Evolutionary conservation across 2,888 invertebrate species (phyloP), one percentile per base, ranked within the genome.

Genomic region (Cenopis cana): DNA sequence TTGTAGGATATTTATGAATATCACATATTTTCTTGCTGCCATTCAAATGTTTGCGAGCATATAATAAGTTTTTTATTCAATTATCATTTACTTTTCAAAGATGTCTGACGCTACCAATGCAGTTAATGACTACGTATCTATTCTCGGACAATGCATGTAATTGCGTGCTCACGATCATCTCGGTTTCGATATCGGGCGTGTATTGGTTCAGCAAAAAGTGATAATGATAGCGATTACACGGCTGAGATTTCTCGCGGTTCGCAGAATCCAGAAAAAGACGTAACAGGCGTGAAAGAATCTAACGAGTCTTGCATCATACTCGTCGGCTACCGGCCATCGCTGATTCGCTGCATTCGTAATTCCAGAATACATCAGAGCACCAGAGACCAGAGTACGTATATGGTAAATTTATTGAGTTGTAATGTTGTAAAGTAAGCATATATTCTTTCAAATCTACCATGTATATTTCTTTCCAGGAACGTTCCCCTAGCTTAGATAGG

Each of bases 221-320:
- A 56, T 69, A 65, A 65, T 41, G 65, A 65, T 69, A 69, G 41
- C 64, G 20, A 69, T 69, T 65, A 65, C 57, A 64, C 69, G 65
- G 50, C 50, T 29, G 54, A 57, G 52, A 54, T 65, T 57, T 61
- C 59, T 52, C 59, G 50, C 10, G 10, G 62, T 59, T 69, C 65
- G 69, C 56, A 33, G 64, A 69, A 64, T 69, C 62, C 36, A 46
- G 64, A 64, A 69, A 62, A 56, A 56, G 49, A 41, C 50, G 55
- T 49, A 24, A 55, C 3, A 33, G 14, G 59, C 59, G 52, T 69
- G 65, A 50, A 41, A 18, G 59, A 65, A 65, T 69, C 46, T 33
- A 20, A 18, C 3, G 10, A 46, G 10, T 56, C 57, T 38, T 55
- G 10, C 18, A 56, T 46, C 17, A 55, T 55, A 41, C 41, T 54